Base-by-base conservation (phyloP, 1,140 invertebrate species). In the Drosophila baimaii region DNA sequence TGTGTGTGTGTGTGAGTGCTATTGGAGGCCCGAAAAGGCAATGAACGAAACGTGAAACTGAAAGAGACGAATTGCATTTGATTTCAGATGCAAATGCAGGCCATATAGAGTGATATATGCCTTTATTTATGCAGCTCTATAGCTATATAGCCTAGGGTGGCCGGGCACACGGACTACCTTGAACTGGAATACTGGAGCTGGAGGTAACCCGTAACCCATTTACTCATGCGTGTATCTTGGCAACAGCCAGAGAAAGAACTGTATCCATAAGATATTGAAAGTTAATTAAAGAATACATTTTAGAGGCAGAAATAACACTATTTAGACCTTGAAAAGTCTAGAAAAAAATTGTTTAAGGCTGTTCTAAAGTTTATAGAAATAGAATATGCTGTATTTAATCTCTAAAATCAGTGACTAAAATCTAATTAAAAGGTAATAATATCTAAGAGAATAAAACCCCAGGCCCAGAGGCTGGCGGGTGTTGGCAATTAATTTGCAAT, bases 401-500 rank as follows among this genome's bases (percentile, higher is more conserved):
- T 31, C 21, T 5, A 27, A 65, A 69, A 44, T 43, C 21, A 69
- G 7, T 2, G 13, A 31, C 4, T 12, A 13, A 47, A 64, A 33
- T 12, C 59, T 10, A 39, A 64, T 68, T 33, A 33, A 69, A 31
- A n/a, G 59, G 33, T 52, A 69, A 69, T 69, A 49, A 68, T 41
- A 47, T 15, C 33, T 10, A 15, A 39, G 39, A 65, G 44, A 51
- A 69, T 35, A 7, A 21, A 43, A 23, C 19, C 8, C 19, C 8
- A 7, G 5, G 12, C 23, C 33, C 62, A 69, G 62, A 35, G 39
- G 27, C 19, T 46, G 19, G 13, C 58, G 43, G 29, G 58, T 23
- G 49, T 62, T 76, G 52, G 80, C 80, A 89, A 89, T 89, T 89
- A 89, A 89, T 89, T 89, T 78, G 80, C 81, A 89, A 89, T 89